These are phyloP conservation scores for Neomorphus geoffroyi DNA, from an alignment of 2,797 vertebrate species.

Conservation along the genomic window DNA sequence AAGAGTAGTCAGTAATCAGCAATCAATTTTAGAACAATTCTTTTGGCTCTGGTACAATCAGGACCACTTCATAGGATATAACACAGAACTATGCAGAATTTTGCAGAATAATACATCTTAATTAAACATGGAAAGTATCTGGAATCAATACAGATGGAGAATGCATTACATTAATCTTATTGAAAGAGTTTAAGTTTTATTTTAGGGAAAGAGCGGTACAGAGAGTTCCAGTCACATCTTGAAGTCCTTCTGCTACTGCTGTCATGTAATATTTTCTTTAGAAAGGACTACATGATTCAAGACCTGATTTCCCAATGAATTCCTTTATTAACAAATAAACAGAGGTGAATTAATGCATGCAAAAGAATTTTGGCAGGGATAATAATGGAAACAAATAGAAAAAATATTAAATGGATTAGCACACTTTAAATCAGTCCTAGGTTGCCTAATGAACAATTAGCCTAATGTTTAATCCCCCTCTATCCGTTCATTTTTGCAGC, in stretches of 20 bases:
- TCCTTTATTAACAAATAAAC: background rate
- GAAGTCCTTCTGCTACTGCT: background rate
- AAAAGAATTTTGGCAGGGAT: background rate
- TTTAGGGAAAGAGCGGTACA: conserved; percentile 8
- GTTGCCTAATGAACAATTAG: conserved; percentile 68
- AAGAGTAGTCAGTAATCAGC: background rate
- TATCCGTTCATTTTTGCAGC: background rate
- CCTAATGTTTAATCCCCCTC: conserved; percentile 37
- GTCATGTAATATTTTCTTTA: background rate
- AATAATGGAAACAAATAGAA: conserved; percentile 35
- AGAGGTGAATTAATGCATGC: background rate
- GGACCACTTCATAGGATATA: background rate
- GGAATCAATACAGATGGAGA: background rate
- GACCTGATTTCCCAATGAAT: background rate
- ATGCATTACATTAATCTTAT: conserved; percentile 13
- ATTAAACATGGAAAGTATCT: conserved; percentile 19
- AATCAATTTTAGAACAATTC: background rate
- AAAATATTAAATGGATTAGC: conserved; percentile 50
- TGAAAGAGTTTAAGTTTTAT: conserved; percentile 6
- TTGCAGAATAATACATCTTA: conserved; percentile 2
- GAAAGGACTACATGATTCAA: background rate
- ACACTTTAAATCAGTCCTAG: conserved; percentile 28
- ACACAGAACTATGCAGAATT: background rate
- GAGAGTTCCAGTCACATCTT: conserved; percentile 3
- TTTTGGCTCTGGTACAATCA: background rate